Evolutionary conservation across 2,113 vertebrate genomes (phyloP).

Genomic region (Pogonocichla stellata): DNA sequence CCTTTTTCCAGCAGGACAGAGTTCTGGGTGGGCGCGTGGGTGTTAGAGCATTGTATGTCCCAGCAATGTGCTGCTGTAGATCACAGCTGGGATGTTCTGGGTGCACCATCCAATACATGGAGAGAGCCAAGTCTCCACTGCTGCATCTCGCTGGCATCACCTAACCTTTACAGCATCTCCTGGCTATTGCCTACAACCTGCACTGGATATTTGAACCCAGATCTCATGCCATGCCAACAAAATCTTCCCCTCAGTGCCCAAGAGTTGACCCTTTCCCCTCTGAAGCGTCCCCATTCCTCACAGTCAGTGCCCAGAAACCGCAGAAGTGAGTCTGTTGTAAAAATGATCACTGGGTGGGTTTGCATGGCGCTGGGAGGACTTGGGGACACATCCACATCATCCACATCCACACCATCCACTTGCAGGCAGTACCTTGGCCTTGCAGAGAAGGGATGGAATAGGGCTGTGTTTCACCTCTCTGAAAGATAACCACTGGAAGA

Average conservation of each 20-base stretch:
- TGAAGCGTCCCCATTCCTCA: not conserved
- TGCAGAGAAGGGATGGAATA: not conserved
- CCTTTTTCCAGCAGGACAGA: not conserved
- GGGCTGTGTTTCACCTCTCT: not conserved
- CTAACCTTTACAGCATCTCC: not conserved
- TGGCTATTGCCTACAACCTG: not conserved
- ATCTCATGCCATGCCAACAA: not conserved
- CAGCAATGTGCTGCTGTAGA: not conserved
- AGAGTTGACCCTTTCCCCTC: not conserved
- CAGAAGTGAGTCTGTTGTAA: not conserved
- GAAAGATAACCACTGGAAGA: not conserved
- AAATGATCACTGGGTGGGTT: not conserved
- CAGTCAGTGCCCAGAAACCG: not conserved
- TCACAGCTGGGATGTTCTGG: not conserved
- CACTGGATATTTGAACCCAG: not conserved
- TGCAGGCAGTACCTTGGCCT: not conserved
- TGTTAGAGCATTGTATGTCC: not conserved
- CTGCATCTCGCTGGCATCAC: not conserved
- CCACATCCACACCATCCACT: not conserved
- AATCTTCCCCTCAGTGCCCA: not conserved
- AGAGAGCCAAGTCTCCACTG: not conserved
- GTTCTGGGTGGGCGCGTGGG: rapidly evolving
- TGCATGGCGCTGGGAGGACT: rapidly evolving
- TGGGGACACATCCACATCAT: not conserved
- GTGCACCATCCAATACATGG: not conserved